Conservation (phyloP, 1,140 invertebrate genomes). For the Diorhabda carinulata region DNA sequence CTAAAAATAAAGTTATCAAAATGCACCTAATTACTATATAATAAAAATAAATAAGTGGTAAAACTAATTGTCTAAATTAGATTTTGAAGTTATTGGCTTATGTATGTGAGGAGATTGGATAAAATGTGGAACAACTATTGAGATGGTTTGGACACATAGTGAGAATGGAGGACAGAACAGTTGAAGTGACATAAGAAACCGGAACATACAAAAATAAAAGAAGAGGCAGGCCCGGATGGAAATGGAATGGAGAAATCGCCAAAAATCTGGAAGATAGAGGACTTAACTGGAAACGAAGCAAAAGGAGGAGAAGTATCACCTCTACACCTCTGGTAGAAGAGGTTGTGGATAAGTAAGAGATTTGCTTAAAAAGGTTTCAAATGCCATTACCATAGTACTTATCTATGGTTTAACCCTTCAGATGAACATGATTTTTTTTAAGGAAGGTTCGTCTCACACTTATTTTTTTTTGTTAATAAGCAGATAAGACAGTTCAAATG, state of each 20-base stretch:
- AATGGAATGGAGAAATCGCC: background rate
- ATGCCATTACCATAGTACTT: too few relatives aligned
- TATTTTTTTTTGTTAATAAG: too few relatives aligned
- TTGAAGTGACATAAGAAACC: background rate
- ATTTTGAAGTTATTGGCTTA: background rate
- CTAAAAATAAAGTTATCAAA: constrained; percentile 1
- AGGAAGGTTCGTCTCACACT: too few relatives aligned
- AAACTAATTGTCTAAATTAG: background rate
- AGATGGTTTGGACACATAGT: background rate
- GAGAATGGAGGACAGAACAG: background rate
- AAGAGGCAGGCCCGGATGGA: too few relatives aligned
- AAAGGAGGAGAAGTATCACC: background rate
- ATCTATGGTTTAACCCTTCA: too few relatives aligned
- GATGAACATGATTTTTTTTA: too few relatives aligned
- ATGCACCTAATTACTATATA: background rate
- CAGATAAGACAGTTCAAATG: too few relatives aligned
- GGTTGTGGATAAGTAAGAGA: too few relatives aligned
- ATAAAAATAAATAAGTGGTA: background rate
- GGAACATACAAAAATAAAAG: too few relatives aligned
- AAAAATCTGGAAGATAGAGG: background rate
- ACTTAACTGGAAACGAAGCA: background rate
- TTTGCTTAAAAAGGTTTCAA: too few relatives aligned
- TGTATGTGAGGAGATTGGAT: background rate
- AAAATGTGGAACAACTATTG: background rate
- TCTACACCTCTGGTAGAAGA: too few relatives aligned